These are phyloP conservation scores for Erythrolamprus reginae DNA, from an alignment of 2,113 vertebrate genomes.

Conservation along the genomic window DNA sequence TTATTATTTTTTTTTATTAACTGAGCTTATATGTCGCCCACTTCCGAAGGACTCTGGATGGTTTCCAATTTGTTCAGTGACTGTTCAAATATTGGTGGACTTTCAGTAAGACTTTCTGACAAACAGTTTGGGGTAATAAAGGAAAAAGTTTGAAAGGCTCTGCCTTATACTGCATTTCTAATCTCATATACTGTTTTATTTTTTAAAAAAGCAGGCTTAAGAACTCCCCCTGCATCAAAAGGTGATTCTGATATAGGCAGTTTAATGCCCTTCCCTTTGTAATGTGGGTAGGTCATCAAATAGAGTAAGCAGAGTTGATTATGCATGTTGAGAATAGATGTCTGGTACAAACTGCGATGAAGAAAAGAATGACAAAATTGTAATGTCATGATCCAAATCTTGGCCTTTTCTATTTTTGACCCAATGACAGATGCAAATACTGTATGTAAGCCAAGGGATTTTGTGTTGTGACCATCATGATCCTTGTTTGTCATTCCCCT, in stretches of 20 bases:
- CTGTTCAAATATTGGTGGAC: not conserved
- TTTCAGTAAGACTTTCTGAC: not conserved
- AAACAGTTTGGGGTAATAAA: not conserved
- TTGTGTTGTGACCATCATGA: not conserved
- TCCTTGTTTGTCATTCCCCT: not conserved
- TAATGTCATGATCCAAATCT: not conserved
- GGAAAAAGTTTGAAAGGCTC: not conserved
- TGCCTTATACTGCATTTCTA: not conserved
- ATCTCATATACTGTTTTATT: not conserved
- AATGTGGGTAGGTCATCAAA: not conserved
- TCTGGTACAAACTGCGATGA: not conserved
- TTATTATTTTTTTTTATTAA: too few species aligned
- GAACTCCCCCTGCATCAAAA: not conserved
- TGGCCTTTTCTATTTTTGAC: not conserved
- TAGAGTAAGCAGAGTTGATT: not conserved
- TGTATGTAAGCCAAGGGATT: not conserved
- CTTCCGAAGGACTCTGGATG: too few species aligned
- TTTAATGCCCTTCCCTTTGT: not conserved
- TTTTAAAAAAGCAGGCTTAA: not conserved
- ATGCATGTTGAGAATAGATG: not conserved
- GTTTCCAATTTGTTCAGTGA: not conserved
- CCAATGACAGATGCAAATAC: not conserved
- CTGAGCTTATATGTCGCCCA: too few species aligned
- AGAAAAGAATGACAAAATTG: not conserved
- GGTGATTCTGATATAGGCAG: not conserved